These are phyloP conservation scores for Nixonia krombeini DNA, from an alignment of 1,140 invertebrate species.

Conservation along the genomic window DNA sequence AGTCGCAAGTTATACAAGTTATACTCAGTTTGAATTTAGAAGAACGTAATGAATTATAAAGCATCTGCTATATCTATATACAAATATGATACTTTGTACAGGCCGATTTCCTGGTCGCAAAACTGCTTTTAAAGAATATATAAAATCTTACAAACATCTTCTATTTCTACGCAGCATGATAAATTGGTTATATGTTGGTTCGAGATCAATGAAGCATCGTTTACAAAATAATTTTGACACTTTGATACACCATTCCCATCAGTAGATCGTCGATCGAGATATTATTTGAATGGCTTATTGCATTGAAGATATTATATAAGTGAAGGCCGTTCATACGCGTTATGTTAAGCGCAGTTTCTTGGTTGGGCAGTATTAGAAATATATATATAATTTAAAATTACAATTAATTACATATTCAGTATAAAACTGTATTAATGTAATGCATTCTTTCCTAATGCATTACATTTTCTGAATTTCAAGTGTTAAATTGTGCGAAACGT, in stretches of 20 bases:
- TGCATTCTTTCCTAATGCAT: too few relatives aligned
- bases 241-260: background rate
- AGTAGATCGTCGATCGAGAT: background rate
- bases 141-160: constrained; percentile 19
- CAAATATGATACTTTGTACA: constrained; percentile 46
- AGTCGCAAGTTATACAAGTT: too few relatives aligned
- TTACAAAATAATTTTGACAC: constrained; percentile 5
- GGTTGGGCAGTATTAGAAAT: constrained; percentile 19
- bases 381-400: constrained; percentile 9
- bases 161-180: constrained; percentile 11
- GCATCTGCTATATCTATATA: constrained; percentile 38
- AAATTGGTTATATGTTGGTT: constrained; percentile 9
- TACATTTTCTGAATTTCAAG: too few relatives aligned
- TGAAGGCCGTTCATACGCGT: constrained; percentile 22
- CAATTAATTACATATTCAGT: too few relatives aligned
- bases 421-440: too few relatives aligned
- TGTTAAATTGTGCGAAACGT: too few relatives aligned
- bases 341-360: constrained; percentile 6
- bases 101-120: constrained; percentile 11
- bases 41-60: constrained; percentile 38
- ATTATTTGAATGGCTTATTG: constrained; percentile 13
- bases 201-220: constrained; percentile 18
- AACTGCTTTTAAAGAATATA: constrained; percentile 28
- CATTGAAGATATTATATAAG: constrained; percentile 21
- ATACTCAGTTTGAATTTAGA: too few relatives aligned